Evolutionary conservation across 2,888 invertebrate species (phyloP).

Genomic region (Physocephala rufipes): DNA sequence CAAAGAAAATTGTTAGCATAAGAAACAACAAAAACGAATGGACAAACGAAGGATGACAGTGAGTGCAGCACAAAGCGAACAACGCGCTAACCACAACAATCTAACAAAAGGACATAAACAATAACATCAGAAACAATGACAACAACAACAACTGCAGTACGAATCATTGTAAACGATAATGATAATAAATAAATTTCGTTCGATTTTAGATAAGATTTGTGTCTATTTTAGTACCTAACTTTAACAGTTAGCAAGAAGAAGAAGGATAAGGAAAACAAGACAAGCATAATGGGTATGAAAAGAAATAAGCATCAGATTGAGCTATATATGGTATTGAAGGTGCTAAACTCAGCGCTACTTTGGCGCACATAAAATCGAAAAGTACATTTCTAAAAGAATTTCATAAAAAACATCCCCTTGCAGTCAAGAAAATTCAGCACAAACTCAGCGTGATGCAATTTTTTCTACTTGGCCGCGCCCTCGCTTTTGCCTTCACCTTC

Average conservation of each 20-base stretch:
- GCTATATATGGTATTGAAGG: not conserved
- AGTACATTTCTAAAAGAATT: too few relatives aligned
- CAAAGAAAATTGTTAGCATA: constrained; percentile 39
- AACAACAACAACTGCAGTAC: constrained; percentile 37
- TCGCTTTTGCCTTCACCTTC: too few relatives aligned
- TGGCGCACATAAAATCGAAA: too few relatives aligned
- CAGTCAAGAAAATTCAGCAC: constrained; percentile 36
- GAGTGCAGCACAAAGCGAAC: too few relatives aligned
- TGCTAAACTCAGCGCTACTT: constrained; percentile 5
- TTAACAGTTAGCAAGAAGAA: constrained; percentile 22
- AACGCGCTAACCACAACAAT: too few relatives aligned
- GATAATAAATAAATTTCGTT: constrained; percentile 13
- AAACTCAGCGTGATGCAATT: constrained; percentile 59
- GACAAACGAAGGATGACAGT: constrained; percentile 16
- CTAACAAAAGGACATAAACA: too few relatives aligned
- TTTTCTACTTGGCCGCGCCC: constrained; percentile 25
- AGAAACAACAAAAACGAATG: constrained; percentile 15
- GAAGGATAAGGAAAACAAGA: constrained; percentile 13
- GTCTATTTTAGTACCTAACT: not conserved
- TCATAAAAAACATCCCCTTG: not conserved
- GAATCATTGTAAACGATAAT: constrained; percentile 30
- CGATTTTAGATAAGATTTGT: not conserved
- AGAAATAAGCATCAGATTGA: not conserved
- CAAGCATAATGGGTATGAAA: not conserved
- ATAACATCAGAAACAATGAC: too few relatives aligned